Evolutionary conservation across 1,140 invertebrate species (phyloP).

Genomic region (Pseudomyrmex cubaensis): DNA sequence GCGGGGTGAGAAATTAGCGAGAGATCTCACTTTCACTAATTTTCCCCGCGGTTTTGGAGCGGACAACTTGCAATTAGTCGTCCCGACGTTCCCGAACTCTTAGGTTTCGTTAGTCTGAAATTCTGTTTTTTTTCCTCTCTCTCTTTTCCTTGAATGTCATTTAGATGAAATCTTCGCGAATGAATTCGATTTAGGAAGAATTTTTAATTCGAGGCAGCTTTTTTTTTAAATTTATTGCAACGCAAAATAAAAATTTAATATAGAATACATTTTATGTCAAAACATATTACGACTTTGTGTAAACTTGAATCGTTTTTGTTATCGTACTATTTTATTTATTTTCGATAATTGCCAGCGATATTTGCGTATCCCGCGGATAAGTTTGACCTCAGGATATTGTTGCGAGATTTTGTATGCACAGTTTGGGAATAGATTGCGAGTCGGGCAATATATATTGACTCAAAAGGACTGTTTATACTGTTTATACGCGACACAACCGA

Average conservation of each 20-base stretch:
- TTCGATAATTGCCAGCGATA: not conserved
- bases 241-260: no score
- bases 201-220: not conserved
- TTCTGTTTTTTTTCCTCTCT: not conserved
- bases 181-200: slow-evolving; percentile 6
- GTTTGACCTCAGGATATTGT: not conserved
- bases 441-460: slow-evolving; percentile 2
- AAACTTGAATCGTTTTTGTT: no score
- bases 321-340: no score
- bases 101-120: not conserved
- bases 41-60: slow-evolving; percentile 15
- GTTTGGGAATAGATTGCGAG: slow-evolving; percentile 1
- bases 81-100: not conserved
- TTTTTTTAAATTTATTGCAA: no score
- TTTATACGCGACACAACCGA: slow-evolving; percentile 16
- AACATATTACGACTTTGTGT: no score
- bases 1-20: slow-evolving; percentile 28
- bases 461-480: not conserved
- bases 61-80: slow-evolving; percentile 21
- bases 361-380: not conserved
- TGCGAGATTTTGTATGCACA: not conserved
- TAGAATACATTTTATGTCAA: no score
- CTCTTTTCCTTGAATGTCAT: not conserved
- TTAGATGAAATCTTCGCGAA: not conserved
- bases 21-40: slow-evolving; percentile 34